These are phyloP conservation scores for Oncorhynchus nerka DNA, from an alignment of 2,113 vertebrate species.

Conservation along the genomic window DNA sequence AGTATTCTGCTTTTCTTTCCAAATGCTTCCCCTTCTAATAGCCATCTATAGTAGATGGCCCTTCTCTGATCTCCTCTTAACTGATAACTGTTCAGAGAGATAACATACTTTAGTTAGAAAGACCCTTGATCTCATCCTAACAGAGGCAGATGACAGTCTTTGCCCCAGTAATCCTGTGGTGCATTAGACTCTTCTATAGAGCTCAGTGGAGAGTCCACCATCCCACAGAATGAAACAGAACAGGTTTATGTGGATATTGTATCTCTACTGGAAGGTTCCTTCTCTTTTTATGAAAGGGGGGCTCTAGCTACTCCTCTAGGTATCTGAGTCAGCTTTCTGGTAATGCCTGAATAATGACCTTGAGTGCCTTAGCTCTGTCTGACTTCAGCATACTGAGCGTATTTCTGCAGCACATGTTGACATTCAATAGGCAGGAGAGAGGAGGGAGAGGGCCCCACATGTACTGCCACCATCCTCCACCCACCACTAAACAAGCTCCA, in stretches of 20 bases:
- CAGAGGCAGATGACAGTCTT: not conserved
- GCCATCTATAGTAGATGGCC: too few species aligned
- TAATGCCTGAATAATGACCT: conserved; percentile 62
- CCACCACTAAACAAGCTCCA: conserved; percentile 63
- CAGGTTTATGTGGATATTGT: too few species aligned
- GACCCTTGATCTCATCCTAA: too few species aligned
- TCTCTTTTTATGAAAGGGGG: not conserved
- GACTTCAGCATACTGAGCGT: conserved; percentile 45
- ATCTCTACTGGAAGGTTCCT: too few species aligned
- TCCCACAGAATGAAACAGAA: not conserved
- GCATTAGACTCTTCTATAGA: conserved; percentile 16
- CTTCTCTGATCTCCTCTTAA: too few species aligned
- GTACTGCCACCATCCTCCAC: conserved; percentile 26
- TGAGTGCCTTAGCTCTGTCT: conserved; percentile 53
- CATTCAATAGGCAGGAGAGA: conserved; percentile 69
- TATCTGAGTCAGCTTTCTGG: conserved; percentile 35
- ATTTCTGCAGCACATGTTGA: conserved; percentile 70
- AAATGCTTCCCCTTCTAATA: too few species aligned
- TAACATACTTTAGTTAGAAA: too few species aligned
- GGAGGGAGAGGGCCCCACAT: conserved; percentile 68
- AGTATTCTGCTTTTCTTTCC: too few species aligned
- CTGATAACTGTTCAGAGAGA: too few species aligned
- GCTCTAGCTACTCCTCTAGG: not conserved
- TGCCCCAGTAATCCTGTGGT: conserved; percentile 32
- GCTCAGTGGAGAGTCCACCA: not conserved